Base-by-base conservation (phyloP, 2,113 vertebrate genomes). In the Todiramphus saurophagus region DNA sequence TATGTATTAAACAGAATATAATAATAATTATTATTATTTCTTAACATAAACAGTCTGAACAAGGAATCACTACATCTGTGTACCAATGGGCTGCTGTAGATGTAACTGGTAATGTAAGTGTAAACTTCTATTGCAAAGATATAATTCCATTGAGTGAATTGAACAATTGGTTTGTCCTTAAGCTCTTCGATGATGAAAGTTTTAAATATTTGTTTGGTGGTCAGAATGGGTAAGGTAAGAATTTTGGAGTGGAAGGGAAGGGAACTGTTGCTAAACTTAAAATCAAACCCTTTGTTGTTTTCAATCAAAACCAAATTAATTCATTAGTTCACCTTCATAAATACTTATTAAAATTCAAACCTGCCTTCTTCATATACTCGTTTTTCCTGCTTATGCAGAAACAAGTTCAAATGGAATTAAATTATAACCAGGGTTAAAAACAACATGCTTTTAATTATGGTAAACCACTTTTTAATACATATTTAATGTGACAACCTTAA, bases 321-420 rank as follows among this genome's bases (percentile, higher is more conserved):
- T 78, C 14, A 43, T 74, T 87, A 50, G 13, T 13, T 93, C 35
- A 53, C n/a, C 28, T 56, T 87, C 55, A 30, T 35, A 51, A 75
- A 27, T 60, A 93, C 50, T 56, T 72, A 55, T 84, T 93, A 67
- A 88, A 90, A 87, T 83, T 91, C 79, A 83, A 59, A 87, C 56
- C 33, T 91, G n/a, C 51, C 48, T 62, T 87, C 43, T 89, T 94
- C 51, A 74, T 55, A 15, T 31, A 46, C 35, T 87, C 43, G 46
- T 78, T 95, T 83, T 82, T 68, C 58, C 58, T 87, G 23, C 66
- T 96, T 94, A 84, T 27, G 75, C 43, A 53, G 74, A 87, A 94
- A 46, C 70, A 94, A 68, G 33, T 92, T 90, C 72, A 76, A 90
- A 33, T 81, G 50, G 90, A 83, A 87, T 92, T 82, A 83, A 64